These are phyloP conservation scores for Drosophila fuyamai DNA, from an alignment of 1,140 invertebrate species.

Conservation along the genomic window DNA sequence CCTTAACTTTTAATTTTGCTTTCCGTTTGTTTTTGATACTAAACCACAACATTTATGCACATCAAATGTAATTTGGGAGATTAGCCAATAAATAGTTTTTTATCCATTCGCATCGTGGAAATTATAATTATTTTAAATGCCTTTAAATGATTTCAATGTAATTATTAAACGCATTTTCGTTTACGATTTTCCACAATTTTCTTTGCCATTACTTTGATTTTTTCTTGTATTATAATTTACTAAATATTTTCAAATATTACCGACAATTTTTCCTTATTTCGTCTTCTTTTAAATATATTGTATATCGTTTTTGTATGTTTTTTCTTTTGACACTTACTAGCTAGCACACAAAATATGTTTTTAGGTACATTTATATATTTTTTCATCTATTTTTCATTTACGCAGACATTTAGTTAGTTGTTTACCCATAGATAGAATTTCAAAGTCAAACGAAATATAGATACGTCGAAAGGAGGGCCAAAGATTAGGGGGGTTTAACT, in stretches of 20 bases:
- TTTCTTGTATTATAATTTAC: conserved; percentile 60
- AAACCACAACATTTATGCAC: conserved; percentile 81
- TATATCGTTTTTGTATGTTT: conserved; percentile 57
- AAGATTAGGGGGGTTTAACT: conserved; percentile 35
- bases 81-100: conserved; percentile 68
- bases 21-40: conserved; percentile 61
- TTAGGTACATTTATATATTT: conserved; percentile 81
- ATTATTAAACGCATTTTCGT: conserved; percentile 30
- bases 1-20: conserved; percentile 52
- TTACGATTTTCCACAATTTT: conserved; percentile 38
- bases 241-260: conserved; percentile 73
- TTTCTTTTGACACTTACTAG: conserved; percentile 78
- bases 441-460: conserved; percentile 52
- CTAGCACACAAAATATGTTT: conserved; percentile 82
- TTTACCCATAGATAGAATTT: conserved; percentile 66
- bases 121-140: conserved; percentile 60
- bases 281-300: conserved; percentile 50
- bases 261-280: conserved; percentile 60
- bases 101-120: conserved; percentile 45
- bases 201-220: conserved; percentile 34
- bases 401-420: conserved; percentile 69
- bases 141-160: conserved; percentile 44
- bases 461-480: conserved; percentile 49
- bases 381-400: conserved; percentile 63
- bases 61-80: conserved; percentile 68